Evolutionary conservation across 92 coral and sea anemone species (phyloP), one percentile per base, ranked within the genome.

Genomic region (Bergia sp.): DNA sequence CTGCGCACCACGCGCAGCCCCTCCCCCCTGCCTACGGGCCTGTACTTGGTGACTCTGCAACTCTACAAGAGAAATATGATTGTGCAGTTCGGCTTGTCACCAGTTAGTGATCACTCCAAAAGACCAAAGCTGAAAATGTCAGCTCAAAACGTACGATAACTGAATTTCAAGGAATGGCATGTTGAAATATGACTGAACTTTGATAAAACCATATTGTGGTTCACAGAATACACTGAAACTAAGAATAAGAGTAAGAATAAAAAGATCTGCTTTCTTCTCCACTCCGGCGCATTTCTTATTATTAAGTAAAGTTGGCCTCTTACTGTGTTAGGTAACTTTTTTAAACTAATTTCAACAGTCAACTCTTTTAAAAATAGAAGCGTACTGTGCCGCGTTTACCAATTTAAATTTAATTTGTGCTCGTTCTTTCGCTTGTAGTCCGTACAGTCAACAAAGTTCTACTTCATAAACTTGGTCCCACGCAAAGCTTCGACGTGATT

Each of bases 381-480:
- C 15, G 16, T 16, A 16, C 41, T 39, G 4, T 76, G 80, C 21
- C 80, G 45, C 7, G 3, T 76, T 76, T 76, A 40, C 37, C 80
- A 76, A 76, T 76, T 76, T 76, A 3, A 29, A 3, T 2, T 38
- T 29, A 29, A 29, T 29, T 29, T 29, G 29, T 29, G 29, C 29
- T 29, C 29, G 80, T 15, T 76, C 41, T 39, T 41, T 18, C 37
- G 12, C 23, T 44, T 1, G 47, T 3, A 61, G 80, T 41, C 50
- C 80, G 47, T 39, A 76, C 41, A 76, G 80, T 76, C 80, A 76
- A 76, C 80, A 76, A 76, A 8, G 23, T 76, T 41, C 12, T 76
- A 42, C 13, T 23, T 39, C 82, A 79, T n/a, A 45, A 79, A 79
- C 11, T 42, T 58, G 45, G 73, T 37, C 85, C 44, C 85, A 81